Conservation (phyloP, 1,140 invertebrate genomes). For the Drosophila chauvacae region DNA sequence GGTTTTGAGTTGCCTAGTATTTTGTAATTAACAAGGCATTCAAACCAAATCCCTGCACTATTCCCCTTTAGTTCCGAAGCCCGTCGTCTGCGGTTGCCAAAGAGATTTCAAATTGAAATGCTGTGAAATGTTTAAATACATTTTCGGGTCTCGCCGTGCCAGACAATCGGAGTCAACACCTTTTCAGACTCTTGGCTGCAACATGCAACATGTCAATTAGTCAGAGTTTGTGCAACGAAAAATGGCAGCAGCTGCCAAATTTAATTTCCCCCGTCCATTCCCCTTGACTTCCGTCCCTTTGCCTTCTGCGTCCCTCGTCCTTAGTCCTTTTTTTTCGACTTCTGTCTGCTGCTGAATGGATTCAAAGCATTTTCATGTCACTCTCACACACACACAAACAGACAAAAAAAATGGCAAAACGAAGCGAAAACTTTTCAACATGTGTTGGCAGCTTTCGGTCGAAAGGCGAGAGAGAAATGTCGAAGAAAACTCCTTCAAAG, state of each 20-base stretch:
- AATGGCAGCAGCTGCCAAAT: slow-evolving; percentile 78
- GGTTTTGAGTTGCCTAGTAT: slow-evolving; percentile 28
- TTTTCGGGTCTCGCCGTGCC: slow-evolving; percentile 28
- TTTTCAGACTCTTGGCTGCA: slow-evolving; percentile 34
- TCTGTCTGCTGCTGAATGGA: slow-evolving; percentile 68
- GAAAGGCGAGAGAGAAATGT: slow-evolving; percentile 42
- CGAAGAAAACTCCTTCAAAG: slow-evolving; percentile 72
- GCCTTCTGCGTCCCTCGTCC: background rate
- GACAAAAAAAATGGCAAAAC: slow-evolving; percentile 50
- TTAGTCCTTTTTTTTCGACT: slow-evolving; percentile 13
- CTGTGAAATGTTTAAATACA: slow-evolving; percentile 56
- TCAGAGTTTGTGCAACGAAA: slow-evolving; percentile 56
- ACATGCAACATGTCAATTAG: slow-evolving; percentile 79
- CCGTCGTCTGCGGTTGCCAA: slow-evolving; percentile 52
- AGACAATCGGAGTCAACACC: slow-evolving; percentile 41
- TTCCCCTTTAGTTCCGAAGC: slow-evolving; percentile 5
- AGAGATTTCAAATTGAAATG: slow-evolving; percentile 58
- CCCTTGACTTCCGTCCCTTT: background rate
- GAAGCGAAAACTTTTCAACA: slow-evolving; percentile 79
- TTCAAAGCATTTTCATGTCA: slow-evolving; percentile 82
- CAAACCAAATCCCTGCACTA: slow-evolving; percentile 59
- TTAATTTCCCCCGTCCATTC: slow-evolving; percentile 56
- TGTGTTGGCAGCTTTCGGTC: slow-evolving; percentile 76
- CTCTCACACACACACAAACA: slow-evolving; percentile 1
- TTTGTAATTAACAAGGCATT: slow-evolving; percentile 80